These are phyloP conservation scores for Sesia bembeciformis DNA, from an alignment of 2,888 invertebrate genomes.

Conservation along the genomic window DNA sequence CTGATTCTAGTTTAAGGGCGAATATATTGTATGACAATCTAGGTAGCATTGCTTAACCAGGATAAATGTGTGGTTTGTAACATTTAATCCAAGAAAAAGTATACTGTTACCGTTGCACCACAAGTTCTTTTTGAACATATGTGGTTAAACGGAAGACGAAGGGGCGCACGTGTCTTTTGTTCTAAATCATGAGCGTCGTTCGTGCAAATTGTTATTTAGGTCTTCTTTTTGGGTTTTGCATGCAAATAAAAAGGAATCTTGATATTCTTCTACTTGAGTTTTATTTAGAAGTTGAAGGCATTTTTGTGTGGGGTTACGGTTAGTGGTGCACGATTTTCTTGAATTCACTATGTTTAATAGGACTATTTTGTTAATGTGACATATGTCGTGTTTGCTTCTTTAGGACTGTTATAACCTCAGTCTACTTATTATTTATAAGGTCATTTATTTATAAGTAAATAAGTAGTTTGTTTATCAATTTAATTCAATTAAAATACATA, in stretches of 20 bases:
- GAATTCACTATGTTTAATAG: conserved; percentile 28
- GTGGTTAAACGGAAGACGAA: conserved; percentile 27
- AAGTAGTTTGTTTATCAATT: no score
- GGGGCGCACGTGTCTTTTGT: conserved; percentile 32
- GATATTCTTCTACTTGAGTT: background rate
- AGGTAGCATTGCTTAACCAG: background rate
- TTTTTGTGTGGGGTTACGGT: conserved; percentile 36
- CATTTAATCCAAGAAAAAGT: conserved; percentile 8
- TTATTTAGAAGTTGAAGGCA: background rate
- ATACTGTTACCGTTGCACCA: conserved; percentile 41
- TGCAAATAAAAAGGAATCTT: background rate
- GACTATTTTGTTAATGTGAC: background rate
- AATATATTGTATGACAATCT: no score
- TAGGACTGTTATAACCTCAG: background rate
- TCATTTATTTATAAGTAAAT: background rate
- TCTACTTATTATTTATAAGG: background rate
- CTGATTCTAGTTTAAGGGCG: no score
- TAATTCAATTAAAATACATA: no score
- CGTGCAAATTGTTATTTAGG: conserved; percentile 20
- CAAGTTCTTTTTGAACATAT: conserved; percentile 36
- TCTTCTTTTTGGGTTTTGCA: background rate
- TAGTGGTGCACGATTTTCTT: conserved; percentile 39
- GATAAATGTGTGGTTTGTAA: background rate
- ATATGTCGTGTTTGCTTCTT: conserved; percentile 11
- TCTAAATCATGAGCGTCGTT: conserved; percentile 26